Conservation (phyloP, 2,888 invertebrate species). For the Drosophila merina region DNA sequence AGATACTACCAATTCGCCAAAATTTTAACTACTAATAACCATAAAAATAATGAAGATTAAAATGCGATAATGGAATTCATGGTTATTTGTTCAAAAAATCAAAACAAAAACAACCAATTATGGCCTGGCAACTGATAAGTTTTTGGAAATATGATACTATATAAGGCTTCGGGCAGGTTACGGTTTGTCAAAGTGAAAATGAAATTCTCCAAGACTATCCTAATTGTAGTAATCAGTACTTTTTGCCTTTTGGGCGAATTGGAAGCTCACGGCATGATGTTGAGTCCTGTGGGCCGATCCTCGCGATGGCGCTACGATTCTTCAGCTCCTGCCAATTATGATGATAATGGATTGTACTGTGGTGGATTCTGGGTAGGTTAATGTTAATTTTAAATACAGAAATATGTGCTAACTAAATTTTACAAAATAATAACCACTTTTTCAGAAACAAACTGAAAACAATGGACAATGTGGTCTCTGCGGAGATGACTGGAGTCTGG, state of each 20-base stretch:
- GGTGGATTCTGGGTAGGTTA: constrained; percentile 84
- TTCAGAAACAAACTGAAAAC: constrained; percentile 82
- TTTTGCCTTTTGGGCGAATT: constrained; percentile 20
- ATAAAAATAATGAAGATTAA: constrained; percentile 34
- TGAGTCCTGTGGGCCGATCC: constrained; percentile 85
- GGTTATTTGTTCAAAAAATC: constrained; percentile 34
- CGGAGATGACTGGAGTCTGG: constrained; percentile 84
- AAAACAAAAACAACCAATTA: constrained; percentile 30
- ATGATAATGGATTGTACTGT: constrained; percentile 85
- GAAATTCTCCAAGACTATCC: constrained; percentile 17
- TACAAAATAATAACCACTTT: not conserved
- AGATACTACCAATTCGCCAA: constrained; percentile 40
- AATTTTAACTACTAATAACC: constrained; percentile 29
- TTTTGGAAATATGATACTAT: constrained; percentile 39
- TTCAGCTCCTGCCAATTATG: constrained; percentile 84
- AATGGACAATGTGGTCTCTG: constrained; percentile 85
- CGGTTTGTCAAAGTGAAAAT: constrained; percentile 41
- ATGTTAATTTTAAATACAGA: not conserved
- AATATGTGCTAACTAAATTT: not conserved
- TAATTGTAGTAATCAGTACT: constrained; percentile 3
- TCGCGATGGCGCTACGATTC: constrained; percentile 85
- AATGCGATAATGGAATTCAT: constrained; percentile 21
- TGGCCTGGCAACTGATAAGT: constrained; percentile 50
- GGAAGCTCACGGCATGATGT: constrained; percentile 85
- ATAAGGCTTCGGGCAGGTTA: constrained; percentile 42